Evolutionary conservation across 2,888 invertebrate species (phyloP).

Genomic region (Lepidonotus clava): DNA sequence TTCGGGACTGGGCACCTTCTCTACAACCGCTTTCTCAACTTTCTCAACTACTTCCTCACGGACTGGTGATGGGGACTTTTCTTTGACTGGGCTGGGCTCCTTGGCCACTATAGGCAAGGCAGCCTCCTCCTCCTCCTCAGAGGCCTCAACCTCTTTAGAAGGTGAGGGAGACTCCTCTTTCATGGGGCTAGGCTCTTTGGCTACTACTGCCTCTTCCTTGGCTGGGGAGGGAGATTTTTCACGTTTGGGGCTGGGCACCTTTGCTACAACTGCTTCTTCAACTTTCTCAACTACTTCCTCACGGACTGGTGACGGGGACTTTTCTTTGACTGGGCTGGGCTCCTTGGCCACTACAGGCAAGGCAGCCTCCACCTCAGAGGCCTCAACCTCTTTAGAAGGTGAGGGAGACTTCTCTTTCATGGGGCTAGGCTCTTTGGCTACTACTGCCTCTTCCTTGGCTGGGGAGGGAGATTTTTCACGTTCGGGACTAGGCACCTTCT

Average conservation of each 20-base stretch:
- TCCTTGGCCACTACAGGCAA: no score
- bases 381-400: not conserved
- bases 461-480: constrained; percentile 1
- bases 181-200: no score
- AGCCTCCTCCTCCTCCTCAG: no score
- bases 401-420: constrained; percentile 7
- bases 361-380: not conserved
- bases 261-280: constrained; percentile 29
- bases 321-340: no score
- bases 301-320: not conserved
- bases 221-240: no score
- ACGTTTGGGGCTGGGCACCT: no score
- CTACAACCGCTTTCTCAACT: not conserved
- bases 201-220: no score
- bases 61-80: not conserved
- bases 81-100: no score
- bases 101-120: no score
- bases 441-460: constrained; percentile 21
- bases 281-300: constrained; percentile 3
- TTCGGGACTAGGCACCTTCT: constrained; percentile 22
- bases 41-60: no score
- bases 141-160: no score
- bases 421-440: constrained; percentile 1
- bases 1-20: not conserved
- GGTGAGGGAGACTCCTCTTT: no score